Evolutionary conservation across 1,140 invertebrate species (phyloP).

Genomic region (Pectinophora gossypiella): DNA sequence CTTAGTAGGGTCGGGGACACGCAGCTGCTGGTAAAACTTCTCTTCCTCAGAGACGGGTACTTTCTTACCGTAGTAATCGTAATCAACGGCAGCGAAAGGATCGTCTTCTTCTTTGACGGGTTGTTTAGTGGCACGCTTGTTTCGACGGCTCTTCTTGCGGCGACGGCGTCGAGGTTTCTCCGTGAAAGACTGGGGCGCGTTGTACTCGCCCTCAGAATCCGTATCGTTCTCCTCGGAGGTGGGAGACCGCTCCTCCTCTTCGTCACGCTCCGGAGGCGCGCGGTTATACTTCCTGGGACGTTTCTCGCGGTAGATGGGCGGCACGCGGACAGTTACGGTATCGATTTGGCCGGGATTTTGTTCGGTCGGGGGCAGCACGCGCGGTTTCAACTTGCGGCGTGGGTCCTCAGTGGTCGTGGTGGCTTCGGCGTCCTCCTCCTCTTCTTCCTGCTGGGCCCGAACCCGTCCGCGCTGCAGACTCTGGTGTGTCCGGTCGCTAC

Average conservation of each 20-base stretch:
- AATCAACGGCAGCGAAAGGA: conserved; percentile 41
- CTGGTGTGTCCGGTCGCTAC: conserved; percentile 28
- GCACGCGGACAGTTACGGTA: conserved; percentile 68
- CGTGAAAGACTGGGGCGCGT: conserved; percentile 19
- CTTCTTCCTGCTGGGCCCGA: conserved; percentile 1
- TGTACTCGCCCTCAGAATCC: conserved; percentile 42
- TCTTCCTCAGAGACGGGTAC: conserved; percentile 48
- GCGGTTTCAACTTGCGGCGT: conserved; percentile 46
- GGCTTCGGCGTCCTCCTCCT: conserved; percentile 46
- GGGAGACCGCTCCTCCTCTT: conserved; percentile 22
- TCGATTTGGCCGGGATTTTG: conserved; percentile 70
- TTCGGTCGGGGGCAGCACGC: conserved; percentile 66
- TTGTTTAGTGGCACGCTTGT: conserved; percentile 27
- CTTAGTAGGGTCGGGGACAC: conserved; percentile 37
- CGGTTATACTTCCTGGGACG: conserved; percentile 61
- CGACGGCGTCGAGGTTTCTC: conserved; percentile 45
- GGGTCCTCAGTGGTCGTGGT: conserved; percentile 70
- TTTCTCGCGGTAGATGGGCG: conserved; percentile 66
- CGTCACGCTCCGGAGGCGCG: conserved; percentile 25
- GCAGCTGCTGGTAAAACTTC: conserved; percentile 36
- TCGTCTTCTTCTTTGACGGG: conserved; percentile 18
- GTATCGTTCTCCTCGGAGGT: conserved; percentile 22
- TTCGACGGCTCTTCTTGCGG: conserved; percentile 43
- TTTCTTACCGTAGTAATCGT: conserved; percentile 57
- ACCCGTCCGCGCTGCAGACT: conserved; percentile 27